Conservation (phyloP, 2,113 vertebrate genomes). For the Podarcis cretensis region DNA sequence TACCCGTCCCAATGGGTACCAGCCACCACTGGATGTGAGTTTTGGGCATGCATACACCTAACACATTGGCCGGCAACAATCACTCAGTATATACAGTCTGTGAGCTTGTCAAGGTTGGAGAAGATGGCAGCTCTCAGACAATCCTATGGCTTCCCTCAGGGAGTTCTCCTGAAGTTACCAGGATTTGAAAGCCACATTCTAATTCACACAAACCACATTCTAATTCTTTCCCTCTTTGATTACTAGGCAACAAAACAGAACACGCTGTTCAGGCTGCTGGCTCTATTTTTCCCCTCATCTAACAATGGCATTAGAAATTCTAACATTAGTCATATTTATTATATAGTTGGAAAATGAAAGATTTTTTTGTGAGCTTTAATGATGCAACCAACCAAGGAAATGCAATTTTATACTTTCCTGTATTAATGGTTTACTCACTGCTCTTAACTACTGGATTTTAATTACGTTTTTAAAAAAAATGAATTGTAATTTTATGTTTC, state of each 20-base stretch:
- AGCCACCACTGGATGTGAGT: too few species aligned
- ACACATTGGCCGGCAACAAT: not conserved
- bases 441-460: not conserved
- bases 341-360: not conserved
- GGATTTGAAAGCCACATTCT: not conserved
- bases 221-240: not conserved
- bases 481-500: not conserved
- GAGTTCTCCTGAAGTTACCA: not conserved
- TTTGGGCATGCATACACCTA: too few species aligned
- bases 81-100: not conserved
- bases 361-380: not conserved
- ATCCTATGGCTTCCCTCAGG: not conserved
- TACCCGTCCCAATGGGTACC: too few species aligned
- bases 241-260: not conserved
- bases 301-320: not conserved
- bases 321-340: not conserved
- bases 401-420: not conserved
- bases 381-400: not conserved
- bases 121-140: not conserved
- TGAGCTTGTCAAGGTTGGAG: not conserved
- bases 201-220: not conserved
- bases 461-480: not conserved
- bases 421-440: slow-evolving; percentile 3
- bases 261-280: slow-evolving; percentile 1
- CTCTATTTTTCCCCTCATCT: not conserved